Conservation (phyloP, 1,140 invertebrate species). For the Ylistrum balloti region DNA sequence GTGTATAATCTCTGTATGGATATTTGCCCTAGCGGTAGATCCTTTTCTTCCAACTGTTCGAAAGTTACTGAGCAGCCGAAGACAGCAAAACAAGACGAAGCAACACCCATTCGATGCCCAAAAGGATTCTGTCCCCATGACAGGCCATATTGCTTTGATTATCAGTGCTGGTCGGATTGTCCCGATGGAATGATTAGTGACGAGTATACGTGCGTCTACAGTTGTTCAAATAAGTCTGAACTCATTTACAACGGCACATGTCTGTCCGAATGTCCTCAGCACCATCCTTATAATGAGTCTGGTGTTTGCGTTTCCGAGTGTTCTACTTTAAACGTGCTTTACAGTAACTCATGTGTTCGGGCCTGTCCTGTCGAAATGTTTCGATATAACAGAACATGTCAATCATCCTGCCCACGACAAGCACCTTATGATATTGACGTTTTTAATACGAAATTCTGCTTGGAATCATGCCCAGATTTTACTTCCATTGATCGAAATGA, state of each 20-base stretch:
- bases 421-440: not conserved
- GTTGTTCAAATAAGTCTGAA: not conserved
- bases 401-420: not conserved
- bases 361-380: not conserved
- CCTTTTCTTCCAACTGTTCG: not conserved
- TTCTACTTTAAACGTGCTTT: not conserved
- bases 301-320: not conserved
- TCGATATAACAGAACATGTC: not conserved
- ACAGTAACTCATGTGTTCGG: not conserved
- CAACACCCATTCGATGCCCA: not conserved
- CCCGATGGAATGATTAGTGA: not conserved
- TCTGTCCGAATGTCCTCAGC: not conserved
- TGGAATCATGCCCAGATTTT: not conserved
- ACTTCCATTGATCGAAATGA: not conserved
- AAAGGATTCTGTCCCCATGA: not conserved
- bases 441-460: slow-evolving; percentile 8
- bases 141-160: not conserved
- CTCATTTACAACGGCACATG: not conserved
- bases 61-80: not conserved
- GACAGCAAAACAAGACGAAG: not conserved
- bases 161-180: not conserved
- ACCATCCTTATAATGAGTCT: not conserved
- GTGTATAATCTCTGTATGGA: not conserved
- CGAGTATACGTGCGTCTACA: not conserved
- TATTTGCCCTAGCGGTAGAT: not conserved